Evolutionary conservation across 2,888 invertebrate species (phyloP).

Genomic region (Pocota personata): DNA sequence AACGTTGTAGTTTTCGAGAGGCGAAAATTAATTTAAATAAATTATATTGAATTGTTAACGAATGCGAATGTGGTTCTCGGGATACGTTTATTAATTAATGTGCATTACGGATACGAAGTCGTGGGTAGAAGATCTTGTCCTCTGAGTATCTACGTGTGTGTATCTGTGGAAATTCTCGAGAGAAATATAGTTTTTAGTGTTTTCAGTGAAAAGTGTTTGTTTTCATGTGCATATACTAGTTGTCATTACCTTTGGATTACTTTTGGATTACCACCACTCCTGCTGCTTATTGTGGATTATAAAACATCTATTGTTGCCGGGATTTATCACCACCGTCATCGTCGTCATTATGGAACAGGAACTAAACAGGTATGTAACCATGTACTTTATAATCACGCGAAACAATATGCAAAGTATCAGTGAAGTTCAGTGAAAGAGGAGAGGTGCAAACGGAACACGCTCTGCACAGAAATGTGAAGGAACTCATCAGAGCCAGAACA

Average conservation of each 20-base stretch:
- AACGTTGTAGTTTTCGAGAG: conserved; percentile 42
- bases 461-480: conserved; percentile 14
- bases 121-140: conserved; percentile 38
- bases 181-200: conserved; percentile 4
- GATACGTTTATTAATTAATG: conserved; percentile 69
- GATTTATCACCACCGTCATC: conserved; percentile 45
- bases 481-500: conserved; percentile 41
- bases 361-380: conserved; percentile 63
- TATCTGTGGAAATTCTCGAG: conserved; percentile 3
- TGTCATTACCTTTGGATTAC: conserved; percentile 63
- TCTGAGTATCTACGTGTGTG: neutral
- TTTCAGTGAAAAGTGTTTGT: conserved; percentile 27
- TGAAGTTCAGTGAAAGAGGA: neutral
- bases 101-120: conserved; percentile 47
- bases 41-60: conserved; percentile 65
- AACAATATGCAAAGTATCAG: conserved; percentile 27
- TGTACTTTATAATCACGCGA: conserved; percentile 16
- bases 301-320: conserved; percentile 31
- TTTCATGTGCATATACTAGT: conserved; percentile 11
- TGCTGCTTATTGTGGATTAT: conserved; percentile 55
- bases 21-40: conserved; percentile 69
- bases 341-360: conserved; percentile 62
- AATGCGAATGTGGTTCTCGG: conserved; percentile 54
- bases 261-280: conserved; percentile 57
- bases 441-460: neutral